Evolutionary conservation across 2,113 vertebrate genomes (phyloP), one percentile per base, ranked within the genome.

Genomic region (Butastur rufipennis): DNA sequence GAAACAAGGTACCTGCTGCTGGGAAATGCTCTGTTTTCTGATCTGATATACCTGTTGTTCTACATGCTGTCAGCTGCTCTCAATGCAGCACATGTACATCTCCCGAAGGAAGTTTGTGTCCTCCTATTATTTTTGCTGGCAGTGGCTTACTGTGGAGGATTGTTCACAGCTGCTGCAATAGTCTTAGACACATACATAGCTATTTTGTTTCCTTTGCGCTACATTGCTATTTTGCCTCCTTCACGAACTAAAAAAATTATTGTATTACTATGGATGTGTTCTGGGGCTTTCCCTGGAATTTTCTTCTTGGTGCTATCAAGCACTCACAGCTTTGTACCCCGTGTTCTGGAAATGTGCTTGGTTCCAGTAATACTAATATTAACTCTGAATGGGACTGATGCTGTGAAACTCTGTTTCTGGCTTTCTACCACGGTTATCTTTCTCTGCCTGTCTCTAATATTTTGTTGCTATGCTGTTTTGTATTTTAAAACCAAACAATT

Each of bases 1-100:
- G 98, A 99, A 93, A 98, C 98, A 9, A 98, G 98, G 80, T 99
- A 98, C 95, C 93, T 98, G 72, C 97, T 99, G 47, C 95, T 99
- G 93, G 98, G 98, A 56, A 99, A 98, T 5, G 93, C 97, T 72
- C 86, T 98, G 93, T 86, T 99, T 31, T 98, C 97, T n/a, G 98
- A 99, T 75, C 95, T 99, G 36, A 93, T 98, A 15, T 99, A 98
- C 93, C 92, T 98, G 43, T 50, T 98, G 17, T 87, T 98, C 86
- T 98, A 98, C 86, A 94, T 98, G 22, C 53, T 98, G 53, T 98
- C 86, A 16, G 94, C 97, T 26, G 92, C 97, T 62, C 89, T 98
- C 90, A 98, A 97, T 32, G 81, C 94, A 14, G 96, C 97, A 10
- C 88, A 70, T 2, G 59, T 98, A 7, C 67, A 78, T 25, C 97